A percentile compares a stretch with the other conserved stretches of the same genome.
Evolutionary conservation across 2,113 vertebrate genomes (phyloP).

Genomic region (Scartelaos histophorus): DNA sequence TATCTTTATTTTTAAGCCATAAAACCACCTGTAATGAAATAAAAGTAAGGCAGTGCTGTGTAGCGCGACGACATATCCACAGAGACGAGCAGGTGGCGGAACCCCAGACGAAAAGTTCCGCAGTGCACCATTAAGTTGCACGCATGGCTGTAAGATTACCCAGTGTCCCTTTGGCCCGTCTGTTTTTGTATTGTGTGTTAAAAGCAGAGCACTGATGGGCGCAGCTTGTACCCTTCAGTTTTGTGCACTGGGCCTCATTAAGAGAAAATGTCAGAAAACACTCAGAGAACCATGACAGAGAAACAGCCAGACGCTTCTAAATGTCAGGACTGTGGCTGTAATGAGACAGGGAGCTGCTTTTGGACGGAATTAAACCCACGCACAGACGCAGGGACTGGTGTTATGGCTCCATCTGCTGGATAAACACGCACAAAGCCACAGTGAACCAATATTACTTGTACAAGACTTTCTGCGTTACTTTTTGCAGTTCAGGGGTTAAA

Average conservation of each 20-base stretch:
- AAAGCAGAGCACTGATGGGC: constrained; percentile 36
- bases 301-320: constrained; percentile 40
- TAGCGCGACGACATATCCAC: no score
- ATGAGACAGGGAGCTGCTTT: constrained; percentile 50
- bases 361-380: constrained; percentile 7
- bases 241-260: constrained; percentile 21
- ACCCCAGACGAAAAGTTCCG: no score
- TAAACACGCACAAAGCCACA: background rate
- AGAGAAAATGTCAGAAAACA: constrained; percentile 44
- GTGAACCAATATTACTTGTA: background rate
- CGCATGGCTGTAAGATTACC: constrained; percentile 5
- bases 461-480: no score
- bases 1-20: no score
- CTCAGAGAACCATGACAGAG: constrained; percentile 21
- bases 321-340: constrained; percentile 56
- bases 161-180: constrained; percentile 8
- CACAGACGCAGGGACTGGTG: background rate
- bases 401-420: constrained; percentile 48
- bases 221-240: constrained; percentile 30
- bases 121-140: no score
- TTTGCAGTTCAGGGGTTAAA: no score
- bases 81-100: no score
- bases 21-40: no score
- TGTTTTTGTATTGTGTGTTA: constrained; percentile 39
- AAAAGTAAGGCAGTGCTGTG: no score